These are phyloP conservation scores for Sebastes cheni DNA, from an alignment of 2,797 vertebrate genomes.

Conservation along the genomic window DNA sequence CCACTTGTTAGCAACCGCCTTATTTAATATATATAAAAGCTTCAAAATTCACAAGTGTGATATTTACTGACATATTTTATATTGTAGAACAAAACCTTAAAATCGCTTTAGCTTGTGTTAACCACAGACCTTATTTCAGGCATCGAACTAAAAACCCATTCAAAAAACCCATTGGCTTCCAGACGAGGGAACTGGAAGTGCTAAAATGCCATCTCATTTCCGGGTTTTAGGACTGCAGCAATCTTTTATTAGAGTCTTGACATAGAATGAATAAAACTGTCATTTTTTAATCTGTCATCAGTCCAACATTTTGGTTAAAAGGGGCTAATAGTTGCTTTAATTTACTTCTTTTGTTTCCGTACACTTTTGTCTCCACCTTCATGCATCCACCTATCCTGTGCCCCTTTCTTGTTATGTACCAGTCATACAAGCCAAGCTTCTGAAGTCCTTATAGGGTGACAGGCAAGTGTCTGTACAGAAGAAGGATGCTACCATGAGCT, in stretches of 20 bases:
- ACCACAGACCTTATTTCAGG: not conserved
- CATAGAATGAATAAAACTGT: not conserved
- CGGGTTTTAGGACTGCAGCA: too few relatives aligned
- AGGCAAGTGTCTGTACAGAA: constrained; percentile 35
- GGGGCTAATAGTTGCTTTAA: not conserved
- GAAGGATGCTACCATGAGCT: constrained; percentile 27
- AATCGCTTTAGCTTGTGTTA: not conserved
- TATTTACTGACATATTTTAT: not conserved
- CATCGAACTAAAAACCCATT: not conserved
- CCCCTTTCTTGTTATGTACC: not conserved
- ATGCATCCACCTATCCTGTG: not conserved
- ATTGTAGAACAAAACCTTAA: not conserved
- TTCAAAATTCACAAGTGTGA: not conserved
- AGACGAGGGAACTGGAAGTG: not conserved
- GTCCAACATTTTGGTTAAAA: not conserved
- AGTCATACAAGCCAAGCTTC: constrained; percentile 9
- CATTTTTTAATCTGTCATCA: not conserved
- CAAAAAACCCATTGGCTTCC: not conserved
- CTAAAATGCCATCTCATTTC: too few relatives aligned
- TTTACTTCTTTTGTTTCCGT: not conserved
- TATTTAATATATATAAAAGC: not conserved
- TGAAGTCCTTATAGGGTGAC: constrained; percentile 23
- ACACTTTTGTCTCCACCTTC: not conserved
- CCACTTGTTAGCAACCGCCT: too few relatives aligned
- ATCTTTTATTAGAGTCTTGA: not conserved